phyloP scores from a whole-genome alignment of 35 echinoderm and acorn worm species.

The Apostichopus californicus region DNA sequence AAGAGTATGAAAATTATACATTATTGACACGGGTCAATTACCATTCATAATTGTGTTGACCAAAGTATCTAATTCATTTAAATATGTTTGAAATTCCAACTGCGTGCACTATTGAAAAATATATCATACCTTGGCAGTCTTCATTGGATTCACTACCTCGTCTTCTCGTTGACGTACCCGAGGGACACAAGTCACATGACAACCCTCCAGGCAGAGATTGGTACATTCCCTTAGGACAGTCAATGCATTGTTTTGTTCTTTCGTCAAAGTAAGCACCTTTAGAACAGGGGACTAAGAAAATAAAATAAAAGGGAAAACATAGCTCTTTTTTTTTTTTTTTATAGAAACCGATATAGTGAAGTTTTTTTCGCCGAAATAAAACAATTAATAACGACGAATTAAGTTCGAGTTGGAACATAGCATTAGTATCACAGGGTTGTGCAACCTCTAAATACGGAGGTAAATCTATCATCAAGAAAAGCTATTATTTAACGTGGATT shows the following conservation, averaged over 20 bases:
- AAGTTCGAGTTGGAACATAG: no score
- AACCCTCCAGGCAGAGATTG: constrained; percentile 58
- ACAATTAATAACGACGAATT: neutral
- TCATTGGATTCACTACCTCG: constrained; percentile 48
- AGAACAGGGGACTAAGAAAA: constrained; percentile 69
- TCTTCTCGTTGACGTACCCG: constrained; percentile 49
- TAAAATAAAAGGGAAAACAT: neutral
- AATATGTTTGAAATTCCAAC: no score
- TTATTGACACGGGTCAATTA: no score
- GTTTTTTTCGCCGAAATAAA: neutral
- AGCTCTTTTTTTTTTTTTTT: neutral
- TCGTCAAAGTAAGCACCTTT: constrained; percentile 69
- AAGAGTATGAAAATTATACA: no score
- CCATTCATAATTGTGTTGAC: no score
- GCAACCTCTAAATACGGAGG: no score
- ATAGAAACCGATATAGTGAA: neutral
- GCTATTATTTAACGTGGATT: no score
- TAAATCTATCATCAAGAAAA: no score
- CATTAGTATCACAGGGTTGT: no score
- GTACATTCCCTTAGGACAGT: constrained; percentile 69
- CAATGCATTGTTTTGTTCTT: constrained; percentile 20
- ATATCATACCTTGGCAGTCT: constrained; percentile 68
- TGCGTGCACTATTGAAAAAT: neutral
- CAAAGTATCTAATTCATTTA: no score
- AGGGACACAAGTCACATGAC: constrained; percentile 65